Percentiles rank a stretch among this genome's conserved stretches.
Conservation (phyloP, 1,140 invertebrate genomes). For the Eufriesea mexicana region DNA sequence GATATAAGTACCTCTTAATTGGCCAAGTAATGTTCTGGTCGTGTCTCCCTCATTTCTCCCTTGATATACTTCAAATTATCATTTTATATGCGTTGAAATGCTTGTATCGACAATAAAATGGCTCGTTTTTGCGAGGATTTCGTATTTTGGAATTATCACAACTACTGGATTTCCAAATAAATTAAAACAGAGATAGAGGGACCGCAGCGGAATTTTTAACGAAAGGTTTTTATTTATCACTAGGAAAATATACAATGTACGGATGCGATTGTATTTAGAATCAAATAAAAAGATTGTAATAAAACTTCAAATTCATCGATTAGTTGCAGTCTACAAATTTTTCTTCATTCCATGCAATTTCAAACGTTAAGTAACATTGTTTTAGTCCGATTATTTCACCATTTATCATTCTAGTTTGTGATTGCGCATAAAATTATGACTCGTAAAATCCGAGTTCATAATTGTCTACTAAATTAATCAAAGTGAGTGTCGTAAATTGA, state of each 20-base stretch:
- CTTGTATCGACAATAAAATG: constrained; percentile 40
- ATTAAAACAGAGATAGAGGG: not conserved
- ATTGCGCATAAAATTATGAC: not conserved
- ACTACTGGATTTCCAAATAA: not conserved
- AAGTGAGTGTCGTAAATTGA: not conserved
- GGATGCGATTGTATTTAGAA: constrained; percentile 24
- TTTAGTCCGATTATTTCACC: not conserved
- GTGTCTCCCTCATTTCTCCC: constrained; percentile 5
- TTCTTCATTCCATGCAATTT: not conserved
- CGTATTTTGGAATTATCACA: not conserved
- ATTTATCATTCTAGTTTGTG: not conserved
- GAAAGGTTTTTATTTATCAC: not conserved
- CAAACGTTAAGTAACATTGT: not conserved
- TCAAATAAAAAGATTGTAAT: constrained; percentile 35
- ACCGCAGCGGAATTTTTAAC: not conserved
- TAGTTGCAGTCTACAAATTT: not conserved
- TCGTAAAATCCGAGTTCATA: not conserved
- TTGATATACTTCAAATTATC: constrained; percentile 25
- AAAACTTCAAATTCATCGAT: not conserved
- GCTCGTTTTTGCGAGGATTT: constrained; percentile 12
- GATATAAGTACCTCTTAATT: constrained; percentile 29
- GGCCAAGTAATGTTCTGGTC: not conserved
- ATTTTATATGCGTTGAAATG: constrained; percentile 23
- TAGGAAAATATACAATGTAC: not conserved
- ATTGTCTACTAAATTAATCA: not conserved